Evolutionary conservation across 2,888 invertebrate genomes (phyloP), one percentile per base, ranked within the genome.

Genomic region (Drosophila pegasa): DNA sequence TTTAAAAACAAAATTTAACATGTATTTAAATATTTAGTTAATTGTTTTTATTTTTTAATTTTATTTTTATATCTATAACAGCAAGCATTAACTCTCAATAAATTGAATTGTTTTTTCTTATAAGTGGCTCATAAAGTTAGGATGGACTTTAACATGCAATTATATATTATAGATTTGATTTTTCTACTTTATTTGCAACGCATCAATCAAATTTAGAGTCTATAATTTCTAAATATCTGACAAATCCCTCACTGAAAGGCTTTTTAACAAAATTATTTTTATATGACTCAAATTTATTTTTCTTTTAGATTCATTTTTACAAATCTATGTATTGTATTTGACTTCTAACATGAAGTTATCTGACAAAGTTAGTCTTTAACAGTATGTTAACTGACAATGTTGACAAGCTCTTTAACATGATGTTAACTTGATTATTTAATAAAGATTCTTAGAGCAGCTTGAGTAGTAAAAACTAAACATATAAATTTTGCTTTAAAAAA

Each of bases 41-140:
- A 9, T 27, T 6, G n/a, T 31, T 10, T 31, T 12, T 31, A 2
- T 12, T 31, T 20, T 12, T 20, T 20, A 10, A n/a, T n/a, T 27
- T 45, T 45, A 3, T 14, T n/a, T n/a, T n/a, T n/a, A n/a, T 33
- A 14, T 18, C 3, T 18, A 18, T 10, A 37, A 16, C 2, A 16
- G 35, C 35, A 12, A n/a, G n/a, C n/a, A 1, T 37, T 4, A 35
- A 16, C n/a, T n/a, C 12, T 35, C 2, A 35, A 16, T 12, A 31
- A 31, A 31, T 2, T n/a, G n/a, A n/a, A n/a, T 31, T 31, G 12
- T 29, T 29, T 29, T 1, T 5, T 25, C 16, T 9, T n/a, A 9
- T n/a, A 8, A 29, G 8, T 29, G 35, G n/a, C 16, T 35, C 41
- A 27, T 27, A 56, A 60, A 27, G n/a, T 40, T 52, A 35, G n/a